These are phyloP conservation scores for Hydrolagus affinis DNA, from an alignment of 2,113 vertebrate species.

Conservation along the genomic window DNA sequence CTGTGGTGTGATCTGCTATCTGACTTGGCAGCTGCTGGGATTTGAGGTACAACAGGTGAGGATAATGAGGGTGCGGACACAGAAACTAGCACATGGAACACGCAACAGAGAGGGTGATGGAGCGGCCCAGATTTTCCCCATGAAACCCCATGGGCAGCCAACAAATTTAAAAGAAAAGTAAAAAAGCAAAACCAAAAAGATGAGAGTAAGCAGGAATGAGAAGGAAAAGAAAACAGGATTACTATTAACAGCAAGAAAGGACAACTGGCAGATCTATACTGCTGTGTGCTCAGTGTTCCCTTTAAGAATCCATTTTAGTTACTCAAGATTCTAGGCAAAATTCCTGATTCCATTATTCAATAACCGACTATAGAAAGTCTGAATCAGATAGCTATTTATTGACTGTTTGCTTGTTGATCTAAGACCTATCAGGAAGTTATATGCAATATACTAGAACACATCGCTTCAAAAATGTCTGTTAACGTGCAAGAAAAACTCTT, in stretches of 20 bases:
- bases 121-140: conserved; percentile 7
- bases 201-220: conserved; percentile 41
- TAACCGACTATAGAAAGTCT: background rate
- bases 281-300: conserved; percentile 37
- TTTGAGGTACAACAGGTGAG: conserved; percentile 76
- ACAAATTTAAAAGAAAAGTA: conserved; percentile 12
- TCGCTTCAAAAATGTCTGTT: too few relatives aligned
- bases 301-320: conserved; percentile 34
- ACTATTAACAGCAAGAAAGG: conserved; percentile 53
- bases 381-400: background rate
- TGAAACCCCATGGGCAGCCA: conserved; percentile 1
- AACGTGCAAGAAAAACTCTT: too few relatives aligned
- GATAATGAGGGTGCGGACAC: conserved; percentile 60
- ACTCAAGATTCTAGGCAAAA: background rate
- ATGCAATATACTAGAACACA: too few relatives aligned
- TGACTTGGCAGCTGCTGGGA: conserved; percentile 84
- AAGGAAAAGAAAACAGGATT: conserved; percentile 51
- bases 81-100: conserved; percentile 47
- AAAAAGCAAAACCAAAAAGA: conserved; percentile 27
- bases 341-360: background rate
- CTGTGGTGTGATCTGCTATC: conserved; percentile 70
- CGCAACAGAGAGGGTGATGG: conserved; percentile 34
- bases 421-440: background rate
- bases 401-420: background rate
- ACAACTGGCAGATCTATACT: conserved; percentile 37